Evolutionary conservation across 2,113 vertebrate genomes (phyloP).

Genomic region (Notothenia coriiceps): DNA sequence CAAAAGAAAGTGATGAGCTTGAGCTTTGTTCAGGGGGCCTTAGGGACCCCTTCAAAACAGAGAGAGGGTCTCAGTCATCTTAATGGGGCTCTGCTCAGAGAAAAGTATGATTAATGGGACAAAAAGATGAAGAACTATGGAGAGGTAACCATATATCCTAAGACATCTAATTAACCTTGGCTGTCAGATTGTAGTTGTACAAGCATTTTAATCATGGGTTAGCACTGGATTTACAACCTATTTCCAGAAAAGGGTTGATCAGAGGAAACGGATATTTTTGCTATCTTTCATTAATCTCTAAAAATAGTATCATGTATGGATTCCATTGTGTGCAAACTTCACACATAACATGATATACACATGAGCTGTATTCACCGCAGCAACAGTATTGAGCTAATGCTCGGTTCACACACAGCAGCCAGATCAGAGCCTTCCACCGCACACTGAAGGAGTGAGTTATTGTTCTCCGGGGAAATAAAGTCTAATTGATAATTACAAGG

Average conservation of each 20-base stretch:
- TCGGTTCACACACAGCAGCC: conserved; percentile 41
- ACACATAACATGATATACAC: neutral
- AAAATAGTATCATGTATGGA: neutral
- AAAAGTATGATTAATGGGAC: conserved; percentile 47
- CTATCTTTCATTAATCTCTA: neutral
- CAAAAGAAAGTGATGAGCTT: conserved; percentile 44
- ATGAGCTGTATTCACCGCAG: conserved; percentile 25
- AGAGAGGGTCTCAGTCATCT: conserved; percentile 44
- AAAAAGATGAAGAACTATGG: conserved; percentile 32
- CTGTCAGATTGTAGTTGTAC: conserved; percentile 42
- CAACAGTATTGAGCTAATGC: conserved; percentile 19
- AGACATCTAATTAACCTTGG: conserved; percentile 69
- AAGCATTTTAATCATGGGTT: conserved; percentile 15
- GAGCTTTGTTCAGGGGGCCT: conserved; percentile 37
- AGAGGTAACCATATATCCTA: conserved; percentile 42
- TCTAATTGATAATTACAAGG: conserved; percentile 80
- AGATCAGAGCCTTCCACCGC: conserved; percentile 55
- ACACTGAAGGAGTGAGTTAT: conserved; percentile 63
- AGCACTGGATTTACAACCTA: neutral
- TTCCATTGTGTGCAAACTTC: neutral
- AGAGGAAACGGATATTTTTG: neutral
- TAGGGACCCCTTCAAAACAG: conserved; percentile 28
- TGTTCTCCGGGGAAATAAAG: conserved; percentile 73
- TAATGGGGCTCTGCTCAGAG: conserved; percentile 39
- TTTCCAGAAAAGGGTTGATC: neutral